Evolutionary conservation across 2,113 vertebrate genomes (phyloP).

Genomic region (Lepus americanus): DNA sequence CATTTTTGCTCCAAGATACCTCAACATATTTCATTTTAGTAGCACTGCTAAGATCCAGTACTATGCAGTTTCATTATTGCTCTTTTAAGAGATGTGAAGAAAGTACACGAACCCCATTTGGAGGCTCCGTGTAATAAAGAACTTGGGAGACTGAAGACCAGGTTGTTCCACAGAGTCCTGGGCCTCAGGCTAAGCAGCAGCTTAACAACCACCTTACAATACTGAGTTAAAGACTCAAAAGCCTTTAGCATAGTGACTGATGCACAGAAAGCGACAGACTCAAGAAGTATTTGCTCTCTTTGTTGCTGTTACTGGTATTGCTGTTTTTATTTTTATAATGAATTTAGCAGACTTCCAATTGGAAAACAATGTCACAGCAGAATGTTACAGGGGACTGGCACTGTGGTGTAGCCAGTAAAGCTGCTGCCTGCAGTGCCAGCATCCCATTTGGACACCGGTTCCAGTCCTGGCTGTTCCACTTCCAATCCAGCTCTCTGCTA

Average conservation of each 20-base stretch:
- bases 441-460: too few species aligned
- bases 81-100: conserved; percentile 26
- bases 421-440: too few species aligned
- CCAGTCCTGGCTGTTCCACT: too few species aligned
- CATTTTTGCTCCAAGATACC: not conserved
- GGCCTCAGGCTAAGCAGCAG: not conserved
- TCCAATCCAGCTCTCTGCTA: too few species aligned
- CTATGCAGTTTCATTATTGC: not conserved
- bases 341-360: not conserved
- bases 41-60: not conserved
- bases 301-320: not conserved
- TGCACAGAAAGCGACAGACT: not conserved
- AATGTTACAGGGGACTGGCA: not conserved
- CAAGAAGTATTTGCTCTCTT: not conserved
- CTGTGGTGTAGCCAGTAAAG: too few species aligned
- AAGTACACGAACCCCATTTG: not conserved
- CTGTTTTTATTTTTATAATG: not conserved
- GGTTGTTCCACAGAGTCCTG: too few species aligned
- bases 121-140: not conserved
- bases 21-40: not conserved
- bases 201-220: not conserved
- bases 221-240: not conserved
- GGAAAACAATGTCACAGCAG: not conserved
- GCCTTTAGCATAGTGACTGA: not conserved
- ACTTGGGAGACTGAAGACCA: not conserved